Base-by-base conservation (phyloP, 2,888 invertebrate species). In the Erpobdella octoculata region DNA sequence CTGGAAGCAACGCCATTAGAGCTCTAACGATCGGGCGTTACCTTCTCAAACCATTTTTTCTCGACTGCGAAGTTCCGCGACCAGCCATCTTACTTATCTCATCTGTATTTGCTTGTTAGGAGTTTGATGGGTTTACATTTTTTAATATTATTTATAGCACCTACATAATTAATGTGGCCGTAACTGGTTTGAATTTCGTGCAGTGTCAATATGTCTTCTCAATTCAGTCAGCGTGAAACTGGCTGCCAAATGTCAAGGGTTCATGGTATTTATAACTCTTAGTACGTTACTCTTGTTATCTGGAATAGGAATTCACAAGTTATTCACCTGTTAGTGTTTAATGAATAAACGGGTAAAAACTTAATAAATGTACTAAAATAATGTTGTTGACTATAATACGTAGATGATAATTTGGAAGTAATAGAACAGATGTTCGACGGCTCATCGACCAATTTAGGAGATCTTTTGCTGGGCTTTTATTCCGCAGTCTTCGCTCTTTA, bases 291-390 rank as follows among this genome's bases (percentile, higher is more conserved):
- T 78, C 12, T 74, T 93, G 81, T 94, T 98, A 81, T 94, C 96
- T 77, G 88, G 89, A 12, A 90, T 93, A 5, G 97, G 97, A 70
- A 85, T 88, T 64, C 90, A 90, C 81, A 91, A 93, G 81, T 87
- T 98, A 0, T 87, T 84, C 77, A 84, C 86, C 80, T 94, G 95
- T 90, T 84, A 86, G 21, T 48, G 36, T 61, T 74, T n/a, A n/a
- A n/a, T n/a, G n/a, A n/a, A n/a, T n/a, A n/a, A n/a, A n/a, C n/a
- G n/a, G n/a, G n/a, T n/a, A n/a, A n/a, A n/a, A n/a, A n/a, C n/a
- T n/a, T n/a, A n/a, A n/a, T n/a, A n/a, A n/a, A n/a, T n/a, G n/a
- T n/a, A n/a, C n/a, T n/a, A n/a, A n/a, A n/a, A n/a, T n/a, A n/a
- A n/a, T n/a, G n/a, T n/a, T n/a, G n/a, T n/a, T n/a, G n/a, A n/a